These are phyloP conservation scores for Ispidina lecontei DNA, from an alignment of 2,797 vertebrate genomes.

Conservation along the genomic window DNA sequence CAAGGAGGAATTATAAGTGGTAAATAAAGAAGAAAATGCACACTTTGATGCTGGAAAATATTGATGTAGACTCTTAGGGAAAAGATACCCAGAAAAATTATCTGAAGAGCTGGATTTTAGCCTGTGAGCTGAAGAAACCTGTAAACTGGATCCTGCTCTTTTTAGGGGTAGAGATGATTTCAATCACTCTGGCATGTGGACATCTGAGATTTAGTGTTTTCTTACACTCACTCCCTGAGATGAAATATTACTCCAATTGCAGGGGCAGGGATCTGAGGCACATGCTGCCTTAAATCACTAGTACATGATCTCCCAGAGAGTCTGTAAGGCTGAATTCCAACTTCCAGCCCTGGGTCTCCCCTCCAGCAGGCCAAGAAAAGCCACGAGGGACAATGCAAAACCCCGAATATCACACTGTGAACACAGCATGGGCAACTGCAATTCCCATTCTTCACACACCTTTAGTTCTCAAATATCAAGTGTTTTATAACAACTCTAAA, in stretches of 20 bases:
- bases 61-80: slow-evolving; percentile 10
- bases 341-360: not conserved
- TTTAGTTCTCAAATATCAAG: not conserved
- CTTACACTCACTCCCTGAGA: not conserved
- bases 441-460: not conserved
- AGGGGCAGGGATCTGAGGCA: not conserved
- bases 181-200: not conserved
- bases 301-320: not conserved
- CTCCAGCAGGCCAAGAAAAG: not conserved
- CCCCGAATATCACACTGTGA: not conserved
- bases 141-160: not conserved
- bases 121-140: not conserved
- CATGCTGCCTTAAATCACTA: not conserved
- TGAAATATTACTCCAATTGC: not conserved
- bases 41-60: slow-evolving; percentile 12
- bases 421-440: not conserved
- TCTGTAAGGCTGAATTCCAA: not conserved
- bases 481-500: not conserved
- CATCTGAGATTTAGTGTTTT: slow-evolving; percentile 4
- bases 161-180: not conserved
- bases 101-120: not conserved
- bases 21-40: slow-evolving; percentile 50
- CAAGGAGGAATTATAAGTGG: not conserved
- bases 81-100: not conserved
- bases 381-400: not conserved